Evolutionary conservation across 2,888 invertebrate genomes (phyloP).

Genomic region (Linnaemya vulpina): DNA sequence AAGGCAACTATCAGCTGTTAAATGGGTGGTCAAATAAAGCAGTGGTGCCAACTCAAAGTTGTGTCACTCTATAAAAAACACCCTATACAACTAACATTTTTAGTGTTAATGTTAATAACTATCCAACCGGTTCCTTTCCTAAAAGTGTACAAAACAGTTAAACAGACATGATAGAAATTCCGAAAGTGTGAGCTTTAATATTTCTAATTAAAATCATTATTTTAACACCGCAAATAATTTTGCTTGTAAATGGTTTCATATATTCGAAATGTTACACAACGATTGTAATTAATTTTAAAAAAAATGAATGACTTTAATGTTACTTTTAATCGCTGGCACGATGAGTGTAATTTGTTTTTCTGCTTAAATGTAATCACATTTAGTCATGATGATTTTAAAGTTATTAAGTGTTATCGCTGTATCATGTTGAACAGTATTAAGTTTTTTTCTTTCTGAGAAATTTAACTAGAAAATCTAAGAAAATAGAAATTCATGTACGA

Average conservation of each 20-base stretch:
- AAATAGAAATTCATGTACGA: conserved; percentile 24
- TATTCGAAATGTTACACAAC: conserved; percentile 12
- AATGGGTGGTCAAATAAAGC: no score
- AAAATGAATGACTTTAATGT: conserved; percentile 27
- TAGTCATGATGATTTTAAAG: conserved; percentile 33
- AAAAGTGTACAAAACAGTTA: neutral
- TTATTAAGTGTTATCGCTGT: conserved; percentile 20
- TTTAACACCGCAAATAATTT: conserved; percentile 15
- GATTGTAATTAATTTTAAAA: conserved; percentile 20
- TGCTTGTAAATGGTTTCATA: neutral
- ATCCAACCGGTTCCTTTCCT: no score
- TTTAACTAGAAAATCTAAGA: conserved; percentile 42
- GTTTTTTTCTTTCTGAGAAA: conserved; percentile 45
- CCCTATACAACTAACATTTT: no score
- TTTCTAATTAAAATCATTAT: neutral
- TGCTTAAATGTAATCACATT: conserved; percentile 37
- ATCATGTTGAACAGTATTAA: conserved; percentile 16
- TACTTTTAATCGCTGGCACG: conserved; percentile 10
- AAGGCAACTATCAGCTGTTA: no score
- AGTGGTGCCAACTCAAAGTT: no score
- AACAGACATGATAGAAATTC: neutral
- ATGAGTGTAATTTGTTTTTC: conserved; percentile 44
- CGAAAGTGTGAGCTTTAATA: neutral
- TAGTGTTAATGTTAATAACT: no score
- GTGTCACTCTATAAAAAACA: no score